Percentiles rank a stretch among this genome's conserved stretches.
Evolutionary conservation across 2,797 vertebrate genomes (phyloP).

Genomic region (Scarus forsteni): DNA sequence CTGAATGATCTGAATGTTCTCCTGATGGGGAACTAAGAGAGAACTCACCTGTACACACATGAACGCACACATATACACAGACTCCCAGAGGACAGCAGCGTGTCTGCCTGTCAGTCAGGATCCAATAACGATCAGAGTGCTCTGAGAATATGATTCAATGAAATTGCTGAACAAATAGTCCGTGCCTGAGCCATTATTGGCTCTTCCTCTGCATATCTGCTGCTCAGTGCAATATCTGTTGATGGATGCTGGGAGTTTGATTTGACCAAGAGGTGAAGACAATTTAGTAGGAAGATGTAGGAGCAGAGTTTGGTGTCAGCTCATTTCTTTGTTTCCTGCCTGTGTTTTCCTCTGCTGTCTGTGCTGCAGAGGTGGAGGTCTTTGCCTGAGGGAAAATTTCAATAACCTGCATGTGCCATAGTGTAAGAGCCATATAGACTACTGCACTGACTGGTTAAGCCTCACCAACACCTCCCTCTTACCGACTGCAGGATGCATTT

Average conservation of each 20-base stretch:
- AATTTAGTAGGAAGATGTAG: not conserved
- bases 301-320: slow-evolving; percentile 1
- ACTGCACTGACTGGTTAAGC: no score
- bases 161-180: slow-evolving; percentile 45
- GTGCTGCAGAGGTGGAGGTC: no score
- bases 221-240: slow-evolving; percentile 53
- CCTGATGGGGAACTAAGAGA: not conserved
- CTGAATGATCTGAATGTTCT: not conserved
- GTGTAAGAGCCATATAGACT: no score
- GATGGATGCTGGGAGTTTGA: slow-evolving; percentile 12
- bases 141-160: slow-evolving; percentile 34
- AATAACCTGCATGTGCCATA: no score
- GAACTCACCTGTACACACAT: slow-evolving; percentile 16
- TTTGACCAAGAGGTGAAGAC: not conserved
- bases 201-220: slow-evolving; percentile 42
- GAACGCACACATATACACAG: slow-evolving; percentile 1
- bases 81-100: slow-evolving; percentile 3
- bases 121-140: slow-evolving; percentile 33
- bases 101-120: slow-evolving; percentile 28
- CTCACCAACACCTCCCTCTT: no score
- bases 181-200: slow-evolving; percentile 20
- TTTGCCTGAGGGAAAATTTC: no score
- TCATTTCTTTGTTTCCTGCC: not conserved
- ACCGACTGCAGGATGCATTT: no score
- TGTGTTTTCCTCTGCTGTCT: not conserved